These are phyloP conservation scores for Caenorhabditis becei DNA, from an alignment of 2,888 invertebrate genomes.

Conservation along the genomic window DNA sequence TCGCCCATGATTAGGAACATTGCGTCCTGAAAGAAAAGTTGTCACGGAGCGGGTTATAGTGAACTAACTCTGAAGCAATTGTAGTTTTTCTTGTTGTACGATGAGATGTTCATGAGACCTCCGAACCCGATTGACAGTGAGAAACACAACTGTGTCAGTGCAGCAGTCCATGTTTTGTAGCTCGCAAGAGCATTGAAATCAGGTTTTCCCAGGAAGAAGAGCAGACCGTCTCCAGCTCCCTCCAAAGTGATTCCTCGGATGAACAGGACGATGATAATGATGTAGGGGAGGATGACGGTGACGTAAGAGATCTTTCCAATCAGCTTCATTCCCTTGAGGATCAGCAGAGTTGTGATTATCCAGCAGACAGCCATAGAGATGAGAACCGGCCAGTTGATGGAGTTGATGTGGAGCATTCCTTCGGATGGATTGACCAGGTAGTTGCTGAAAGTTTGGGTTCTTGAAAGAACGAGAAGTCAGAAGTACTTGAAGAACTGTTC, in stretches of 20 bases:
- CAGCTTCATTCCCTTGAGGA: constrained; percentile 76
- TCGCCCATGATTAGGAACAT: constrained; percentile 77
- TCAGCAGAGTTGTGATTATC: constrained; percentile 66
- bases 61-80: constrained; percentile 69
- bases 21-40: constrained; percentile 66
- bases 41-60: background rate
- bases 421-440: constrained; percentile 68
- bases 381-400: constrained; percentile 70
- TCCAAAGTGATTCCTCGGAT: constrained; percentile 74
- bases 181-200: constrained; percentile 58
- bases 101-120: constrained; percentile 74
- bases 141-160: constrained; percentile 78
- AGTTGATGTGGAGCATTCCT: constrained; percentile 67
- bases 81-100: constrained; percentile 74
- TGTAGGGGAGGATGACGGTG: constrained; percentile 75
- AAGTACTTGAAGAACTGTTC: constrained; percentile 37
- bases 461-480: background rate
- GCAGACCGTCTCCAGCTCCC: constrained; percentile 73
- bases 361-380: constrained; percentile 60
- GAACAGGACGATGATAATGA: constrained; percentile 76
- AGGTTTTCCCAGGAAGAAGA: constrained; percentile 74
- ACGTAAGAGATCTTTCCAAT: constrained; percentile 64
- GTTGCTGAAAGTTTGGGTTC: constrained; percentile 57
- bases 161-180: constrained; percentile 67
- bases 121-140: constrained; percentile 77